A percentile compares a stretch with the other conserved stretches of the same genome.
Conservation (phyloP, 64 coral and sea anemone genomes). For the Montipora sp. region DNA sequence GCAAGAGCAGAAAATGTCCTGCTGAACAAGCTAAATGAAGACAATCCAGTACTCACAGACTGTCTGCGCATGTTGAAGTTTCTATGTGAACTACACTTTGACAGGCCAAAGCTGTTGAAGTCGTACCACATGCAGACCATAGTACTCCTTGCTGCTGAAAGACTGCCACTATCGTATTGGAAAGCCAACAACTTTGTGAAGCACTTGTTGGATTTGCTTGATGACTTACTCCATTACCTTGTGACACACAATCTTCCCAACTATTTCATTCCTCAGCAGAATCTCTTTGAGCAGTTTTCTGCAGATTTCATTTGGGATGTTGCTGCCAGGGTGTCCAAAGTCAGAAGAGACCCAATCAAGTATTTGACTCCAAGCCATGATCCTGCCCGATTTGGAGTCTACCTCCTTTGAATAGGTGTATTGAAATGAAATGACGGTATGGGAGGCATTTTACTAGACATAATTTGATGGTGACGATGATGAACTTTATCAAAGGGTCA, state of each 20-base stretch:
- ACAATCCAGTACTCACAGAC: conserved; percentile 22
- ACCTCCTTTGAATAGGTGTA: conserved; percentile 1
- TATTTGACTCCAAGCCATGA: conserved; percentile 40
- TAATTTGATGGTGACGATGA: no score
- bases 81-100: conserved; percentile 28
- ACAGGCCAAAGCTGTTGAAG: conserved; percentile 28
- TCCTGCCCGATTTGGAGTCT: conserved; percentile 32
- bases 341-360: conserved; percentile 51
- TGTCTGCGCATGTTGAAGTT: conserved; percentile 38
- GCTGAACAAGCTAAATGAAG: conserved; percentile 26
- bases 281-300: conserved; percentile 52
- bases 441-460: no score
- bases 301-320: conserved; percentile 49
- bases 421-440: neutral
- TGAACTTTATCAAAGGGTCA: no score
- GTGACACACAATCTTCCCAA: conserved; percentile 35
- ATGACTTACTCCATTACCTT: conserved; percentile 29
- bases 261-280: conserved; percentile 57
- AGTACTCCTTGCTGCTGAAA: neutral
- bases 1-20: conserved; percentile 41
- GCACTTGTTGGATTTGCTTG: conserved; percentile 17
- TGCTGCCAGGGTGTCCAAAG: conserved; percentile 41
- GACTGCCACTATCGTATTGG: neutral
- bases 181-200: conserved; percentile 30
- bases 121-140: conserved; percentile 35